A percentile compares a stretch with the other conserved stretches of the same genome.
Conservation (phyloP, 2,797 vertebrate species). For the Periparus ater region DNA sequence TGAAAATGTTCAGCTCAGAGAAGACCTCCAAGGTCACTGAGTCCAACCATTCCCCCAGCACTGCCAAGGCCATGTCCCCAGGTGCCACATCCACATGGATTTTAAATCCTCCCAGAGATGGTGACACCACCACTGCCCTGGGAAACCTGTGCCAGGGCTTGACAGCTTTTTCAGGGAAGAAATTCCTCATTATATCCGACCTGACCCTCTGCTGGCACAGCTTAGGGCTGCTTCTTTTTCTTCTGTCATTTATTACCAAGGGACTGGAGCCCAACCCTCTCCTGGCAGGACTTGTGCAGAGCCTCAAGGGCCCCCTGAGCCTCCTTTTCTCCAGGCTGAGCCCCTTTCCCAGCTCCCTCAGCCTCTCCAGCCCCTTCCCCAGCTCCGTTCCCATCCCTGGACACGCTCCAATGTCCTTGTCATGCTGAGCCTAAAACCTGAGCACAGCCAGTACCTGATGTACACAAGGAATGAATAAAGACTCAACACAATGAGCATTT, state of each 20-base stretch:
- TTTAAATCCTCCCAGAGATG: neutral
- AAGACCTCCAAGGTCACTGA: rapidly evolving
- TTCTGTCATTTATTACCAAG: neutral
- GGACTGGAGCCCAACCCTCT: rapidly evolving
- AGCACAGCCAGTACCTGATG: neutral
- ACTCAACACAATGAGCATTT: neutral
- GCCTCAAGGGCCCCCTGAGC: neutral
- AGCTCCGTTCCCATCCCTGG: rapidly evolving
- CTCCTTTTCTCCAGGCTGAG: neutral
- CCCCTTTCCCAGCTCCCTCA: neutral
- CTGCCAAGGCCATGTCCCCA: neutral
- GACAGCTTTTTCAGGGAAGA: neutral
- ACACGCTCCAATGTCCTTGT: rapidly evolving
- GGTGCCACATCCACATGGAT: neutral
- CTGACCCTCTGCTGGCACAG: neutral
- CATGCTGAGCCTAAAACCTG: neutral
- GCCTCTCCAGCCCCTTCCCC: too few relatives aligned
- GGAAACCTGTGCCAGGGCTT: neutral
- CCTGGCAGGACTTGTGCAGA: neutral
- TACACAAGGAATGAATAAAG: neutral
- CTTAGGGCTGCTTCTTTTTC: rapidly evolving
- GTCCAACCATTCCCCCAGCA: neutral
- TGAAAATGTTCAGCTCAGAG: neutral
- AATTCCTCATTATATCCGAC: neutral
- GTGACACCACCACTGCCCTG: neutral